A percentile compares a stretch with the other conserved stretches of the same genome.
phyloP scores from a whole-genome alignment of 2,113 vertebrate genomes.

The Oostethus manadensis region DNA sequence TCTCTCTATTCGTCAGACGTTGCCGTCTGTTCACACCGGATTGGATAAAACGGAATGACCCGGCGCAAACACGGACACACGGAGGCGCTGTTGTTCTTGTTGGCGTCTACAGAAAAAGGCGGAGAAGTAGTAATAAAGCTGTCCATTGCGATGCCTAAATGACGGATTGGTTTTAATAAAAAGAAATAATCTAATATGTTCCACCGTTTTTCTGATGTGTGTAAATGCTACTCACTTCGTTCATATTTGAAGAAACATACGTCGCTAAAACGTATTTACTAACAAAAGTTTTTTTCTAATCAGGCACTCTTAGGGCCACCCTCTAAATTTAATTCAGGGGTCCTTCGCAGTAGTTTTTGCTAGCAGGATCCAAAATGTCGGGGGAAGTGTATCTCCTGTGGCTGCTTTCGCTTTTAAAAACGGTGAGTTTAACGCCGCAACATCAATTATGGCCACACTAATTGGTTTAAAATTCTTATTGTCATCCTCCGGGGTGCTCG shows the following conservation, averaged over 20 bases:
- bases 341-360: neutral
- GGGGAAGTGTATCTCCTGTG: slow-evolving; percentile 64
- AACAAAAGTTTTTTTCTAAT: neutral
- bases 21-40: slow-evolving; percentile 39
- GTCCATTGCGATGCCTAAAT: neutral
- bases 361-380: slow-evolving; percentile 73
- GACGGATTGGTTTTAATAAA: no score
- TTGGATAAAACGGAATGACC: slow-evolving; percentile 41
- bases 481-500: rapidly evolving
- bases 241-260: no score
- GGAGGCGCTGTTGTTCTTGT: neutral
- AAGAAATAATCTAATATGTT: no score
- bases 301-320: neutral
- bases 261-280: neutral
- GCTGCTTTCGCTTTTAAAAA: slow-evolving; percentile 75
- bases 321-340: neutral
- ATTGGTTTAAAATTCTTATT: rapidly evolving
- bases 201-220: no score
- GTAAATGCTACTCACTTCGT: no score
- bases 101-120: neutral
- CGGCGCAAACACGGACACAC: neutral
- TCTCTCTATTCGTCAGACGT: neutral
- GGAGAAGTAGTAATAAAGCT: slow-evolving; percentile 24
- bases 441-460: rapidly evolving
- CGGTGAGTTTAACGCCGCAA: slow-evolving; percentile 66